phyloP scores from a whole-genome alignment of 2,888 invertebrate species.

The Morpho achilles region DNA sequence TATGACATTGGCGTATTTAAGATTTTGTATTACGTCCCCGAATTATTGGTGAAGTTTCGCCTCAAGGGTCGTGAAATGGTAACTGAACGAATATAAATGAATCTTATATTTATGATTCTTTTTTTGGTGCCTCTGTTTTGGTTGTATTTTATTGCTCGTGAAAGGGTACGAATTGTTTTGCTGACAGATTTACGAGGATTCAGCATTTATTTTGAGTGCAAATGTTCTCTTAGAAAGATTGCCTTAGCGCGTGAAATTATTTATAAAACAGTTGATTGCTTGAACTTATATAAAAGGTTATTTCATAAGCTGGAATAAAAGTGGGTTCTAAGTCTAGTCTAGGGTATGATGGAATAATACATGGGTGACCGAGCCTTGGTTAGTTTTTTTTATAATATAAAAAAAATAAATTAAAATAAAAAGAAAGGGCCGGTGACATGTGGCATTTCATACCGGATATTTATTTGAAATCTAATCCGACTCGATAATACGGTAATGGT shows the following conservation, averaged over 20 bases:
- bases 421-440: too few species aligned
- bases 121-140: constrained; percentile 69
- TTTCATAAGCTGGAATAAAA: too few species aligned
- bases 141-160: constrained; percentile 77
- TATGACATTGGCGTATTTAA: too few species aligned
- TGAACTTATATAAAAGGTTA: too few species aligned
- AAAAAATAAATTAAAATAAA: too few species aligned
- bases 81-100: constrained; percentile 76
- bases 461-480: too few species aligned
- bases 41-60: constrained; percentile 45
- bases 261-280: background rate
- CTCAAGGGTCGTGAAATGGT: constrained; percentile 60
- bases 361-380: too few species aligned
- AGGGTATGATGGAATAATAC: too few species aligned
- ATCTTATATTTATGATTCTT: constrained; percentile 78
- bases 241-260: constrained; percentile 2
- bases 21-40: constrained; percentile 14
- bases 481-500: too few species aligned
- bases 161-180: constrained; percentile 78
- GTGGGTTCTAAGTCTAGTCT: too few species aligned
- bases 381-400: too few species aligned
- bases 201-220: constrained; percentile 71
- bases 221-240: constrained; percentile 45
- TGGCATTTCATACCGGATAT: too few species aligned
- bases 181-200: constrained; percentile 77